Conservation (phyloP, 1,140 invertebrate species). For the Maniola jurtina region DNA sequence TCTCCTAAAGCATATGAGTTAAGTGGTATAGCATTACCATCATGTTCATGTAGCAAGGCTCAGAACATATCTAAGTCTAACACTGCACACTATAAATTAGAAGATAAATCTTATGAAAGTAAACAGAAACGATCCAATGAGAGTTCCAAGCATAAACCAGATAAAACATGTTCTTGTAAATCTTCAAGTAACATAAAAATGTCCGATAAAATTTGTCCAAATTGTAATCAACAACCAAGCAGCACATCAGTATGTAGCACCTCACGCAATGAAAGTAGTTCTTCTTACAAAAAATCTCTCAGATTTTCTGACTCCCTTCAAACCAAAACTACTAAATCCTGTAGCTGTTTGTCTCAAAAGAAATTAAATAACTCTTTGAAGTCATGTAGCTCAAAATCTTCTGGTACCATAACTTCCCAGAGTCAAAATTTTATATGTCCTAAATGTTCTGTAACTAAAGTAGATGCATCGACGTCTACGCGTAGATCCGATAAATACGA, state of each 20-base stretch:
- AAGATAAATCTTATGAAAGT: background rate
- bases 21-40: background rate
- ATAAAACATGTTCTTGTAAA: slow-evolving; percentile 5
- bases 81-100: too few species aligned
- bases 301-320: background rate
- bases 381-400: too few species aligned
- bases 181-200: background rate
- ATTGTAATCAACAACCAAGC: too few species aligned
- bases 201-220: too few species aligned
- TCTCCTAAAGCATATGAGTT: background rate
- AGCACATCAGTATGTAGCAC: background rate
- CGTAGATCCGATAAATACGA: slow-evolving; percentile 41
- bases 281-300: background rate
- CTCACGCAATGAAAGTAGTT: background rate
- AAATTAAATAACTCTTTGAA: too few species aligned
- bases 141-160: background rate
- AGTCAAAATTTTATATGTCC: slow-evolving; percentile 4
- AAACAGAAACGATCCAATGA: background rate
- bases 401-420: background rate
- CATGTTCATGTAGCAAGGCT: background rate
- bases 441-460: slow-evolving; percentile 25
- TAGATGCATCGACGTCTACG: slow-evolving; percentile 34
- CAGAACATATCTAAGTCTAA: too few species aligned
- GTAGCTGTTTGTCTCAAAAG: background rate
- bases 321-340: background rate